A percentile compares a stretch with the other conserved stretches of the same genome.
These are phyloP conservation scores for Phasianus colchicus DNA, from an alignment of 2,113 vertebrate species.

Conservation along the genomic window DNA sequence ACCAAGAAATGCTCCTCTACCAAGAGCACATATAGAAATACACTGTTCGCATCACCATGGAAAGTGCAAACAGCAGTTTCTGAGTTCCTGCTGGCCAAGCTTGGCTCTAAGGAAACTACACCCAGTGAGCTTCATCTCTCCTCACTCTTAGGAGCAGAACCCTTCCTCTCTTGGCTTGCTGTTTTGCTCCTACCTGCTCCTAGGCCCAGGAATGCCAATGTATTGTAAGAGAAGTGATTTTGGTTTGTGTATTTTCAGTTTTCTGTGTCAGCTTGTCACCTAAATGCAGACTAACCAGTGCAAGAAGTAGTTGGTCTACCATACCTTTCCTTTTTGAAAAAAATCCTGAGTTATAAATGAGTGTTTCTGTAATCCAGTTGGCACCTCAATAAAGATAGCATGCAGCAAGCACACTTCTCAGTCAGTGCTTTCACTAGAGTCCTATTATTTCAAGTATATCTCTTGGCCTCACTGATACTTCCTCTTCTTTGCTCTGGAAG, in stretches of 20 bases:
- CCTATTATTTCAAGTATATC: background rate
- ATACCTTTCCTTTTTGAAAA: background rate
- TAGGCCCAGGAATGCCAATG: background rate
- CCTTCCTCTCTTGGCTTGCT: background rate
- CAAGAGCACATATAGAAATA: rapidly evolving
- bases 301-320: background rate
- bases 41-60: rapidly evolving
- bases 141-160: background rate
- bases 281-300: background rate
- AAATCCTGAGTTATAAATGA: background rate
- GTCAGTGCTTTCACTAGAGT: background rate
- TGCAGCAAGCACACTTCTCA: background rate
- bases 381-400: background rate
- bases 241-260: background rate
- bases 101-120: background rate
- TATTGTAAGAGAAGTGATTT: background rate
- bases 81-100: background rate
- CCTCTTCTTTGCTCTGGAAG: background rate
- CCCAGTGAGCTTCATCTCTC: background rate
- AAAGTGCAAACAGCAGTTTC: background rate
- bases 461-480: background rate
- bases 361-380: background rate
- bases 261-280: background rate
- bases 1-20: background rate
- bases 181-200: background rate